Conservation (phyloP, 2,888 invertebrate species). For the Athetis lepigone region DNA sequence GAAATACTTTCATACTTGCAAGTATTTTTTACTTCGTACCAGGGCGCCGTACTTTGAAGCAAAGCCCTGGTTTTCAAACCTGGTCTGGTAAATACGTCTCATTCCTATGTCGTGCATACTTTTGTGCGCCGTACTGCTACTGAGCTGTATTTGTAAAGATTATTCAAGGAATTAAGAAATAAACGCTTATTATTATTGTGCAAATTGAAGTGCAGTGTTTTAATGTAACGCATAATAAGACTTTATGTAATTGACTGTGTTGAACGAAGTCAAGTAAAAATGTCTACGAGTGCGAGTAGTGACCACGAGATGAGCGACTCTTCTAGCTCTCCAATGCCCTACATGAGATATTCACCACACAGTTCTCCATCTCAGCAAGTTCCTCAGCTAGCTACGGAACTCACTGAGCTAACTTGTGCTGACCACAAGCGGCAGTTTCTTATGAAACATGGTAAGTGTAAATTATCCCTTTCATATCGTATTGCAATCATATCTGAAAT, state of each 20-base stretch:
- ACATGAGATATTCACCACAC: constrained; percentile 73
- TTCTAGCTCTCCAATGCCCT: constrained; percentile 77
- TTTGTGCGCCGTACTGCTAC: constrained; percentile 1
- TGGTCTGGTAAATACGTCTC: too few species aligned
- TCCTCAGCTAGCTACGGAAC: constrained; percentile 77
- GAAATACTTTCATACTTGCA: too few species aligned
- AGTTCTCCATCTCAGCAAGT: constrained; percentile 84
- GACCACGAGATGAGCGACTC: constrained; percentile 81
- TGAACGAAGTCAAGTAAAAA: constrained; percentile 39
- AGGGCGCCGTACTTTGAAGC: too few species aligned
- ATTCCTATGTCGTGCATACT: neutral
- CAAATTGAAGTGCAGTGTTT: constrained; percentile 6
- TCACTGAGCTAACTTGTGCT: constrained; percentile 76
- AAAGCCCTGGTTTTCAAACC: too few species aligned
- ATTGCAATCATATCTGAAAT: neutral
- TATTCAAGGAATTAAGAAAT: neutral
- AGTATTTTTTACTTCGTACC: too few species aligned
- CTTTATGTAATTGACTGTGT: constrained; percentile 21
- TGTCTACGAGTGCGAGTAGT: constrained; percentile 71
- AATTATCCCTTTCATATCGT: constrained; percentile 5
- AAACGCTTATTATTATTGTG: neutral
- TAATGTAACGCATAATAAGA: constrained; percentile 14
- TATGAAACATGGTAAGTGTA: constrained; percentile 60
- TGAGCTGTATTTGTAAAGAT: neutral
- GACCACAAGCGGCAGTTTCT: constrained; percentile 65